phyloP scores from a whole-genome alignment of 2,888 invertebrate genomes.

The Drosophila meridionalis region DNA sequence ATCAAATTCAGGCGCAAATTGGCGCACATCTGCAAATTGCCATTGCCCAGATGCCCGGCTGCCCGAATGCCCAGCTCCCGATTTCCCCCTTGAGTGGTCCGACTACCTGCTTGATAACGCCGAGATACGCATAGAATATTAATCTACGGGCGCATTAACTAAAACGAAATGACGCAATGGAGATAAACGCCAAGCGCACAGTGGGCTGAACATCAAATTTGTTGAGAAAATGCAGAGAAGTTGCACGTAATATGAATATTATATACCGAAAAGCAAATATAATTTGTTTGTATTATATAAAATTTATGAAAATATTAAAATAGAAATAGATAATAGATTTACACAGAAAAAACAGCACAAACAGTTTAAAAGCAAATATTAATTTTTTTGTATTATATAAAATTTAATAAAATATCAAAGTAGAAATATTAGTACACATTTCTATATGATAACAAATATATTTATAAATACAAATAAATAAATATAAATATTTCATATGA shows the following conservation, averaged over 20 bases:
- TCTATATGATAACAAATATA: too few relatives aligned
- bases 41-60: conserved; percentile 40
- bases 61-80: conserved; percentile 30
- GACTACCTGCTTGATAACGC: conserved; percentile 47
- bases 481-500: not conserved
- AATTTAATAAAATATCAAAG: too few relatives aligned
- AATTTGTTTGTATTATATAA: too few relatives aligned
- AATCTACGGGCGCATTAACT: conserved; percentile 76
- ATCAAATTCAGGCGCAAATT: conserved; percentile 80
- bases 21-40: conserved; percentile 78
- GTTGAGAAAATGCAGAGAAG: not conserved
- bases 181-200: conserved; percentile 58
- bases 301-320: too few relatives aligned
- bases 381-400: too few relatives aligned
- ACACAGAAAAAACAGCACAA: too few relatives aligned
- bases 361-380: too few relatives aligned
- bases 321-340: too few relatives aligned
- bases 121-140: conserved; percentile 79
- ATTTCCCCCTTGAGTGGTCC: conserved; percentile 24
- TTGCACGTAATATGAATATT: too few relatives aligned
- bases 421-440: too few relatives aligned
- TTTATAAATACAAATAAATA: too few relatives aligned
- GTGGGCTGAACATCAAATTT: conserved; percentile 31
- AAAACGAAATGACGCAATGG: conserved; percentile 76
- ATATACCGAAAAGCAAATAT: not conserved